Evolutionary conservation across 2,797 vertebrate genomes (phyloP).

Genomic region (Sardinella longiceps): DNA sequence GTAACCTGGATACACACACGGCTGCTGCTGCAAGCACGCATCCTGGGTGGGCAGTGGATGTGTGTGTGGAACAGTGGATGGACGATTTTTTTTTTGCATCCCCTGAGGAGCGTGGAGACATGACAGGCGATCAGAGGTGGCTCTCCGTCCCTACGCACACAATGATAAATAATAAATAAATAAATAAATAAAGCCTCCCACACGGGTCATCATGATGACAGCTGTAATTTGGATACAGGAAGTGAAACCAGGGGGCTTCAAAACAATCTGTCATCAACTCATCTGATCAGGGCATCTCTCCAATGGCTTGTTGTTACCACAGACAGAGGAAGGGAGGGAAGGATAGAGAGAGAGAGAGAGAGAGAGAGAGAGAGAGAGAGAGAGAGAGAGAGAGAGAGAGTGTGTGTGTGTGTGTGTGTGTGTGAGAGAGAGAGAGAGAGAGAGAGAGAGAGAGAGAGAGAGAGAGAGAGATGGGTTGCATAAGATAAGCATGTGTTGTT

Average conservation of each 20-base stretch:
- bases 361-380: background rate
- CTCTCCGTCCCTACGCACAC: background rate
- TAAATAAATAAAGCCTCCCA: background rate
- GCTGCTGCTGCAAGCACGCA: background rate
- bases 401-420: no score
- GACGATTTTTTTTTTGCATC: no score
- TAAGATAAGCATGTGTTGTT: no score
- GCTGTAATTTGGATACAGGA: constrained; percentile 60
- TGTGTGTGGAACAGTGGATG: background rate
- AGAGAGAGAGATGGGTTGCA: background rate
- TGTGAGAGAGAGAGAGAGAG: background rate
- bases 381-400: background rate
- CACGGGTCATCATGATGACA: constrained; percentile 45
- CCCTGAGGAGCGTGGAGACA: background rate
- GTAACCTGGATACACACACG: background rate
- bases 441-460: background rate
- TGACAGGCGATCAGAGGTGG: constrained; percentile 6
- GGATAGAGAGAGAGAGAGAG: constrained; percentile 13
- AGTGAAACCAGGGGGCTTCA: constrained; percentile 53
- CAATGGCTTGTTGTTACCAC: constrained; percentile 50
- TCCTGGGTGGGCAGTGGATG: background rate
- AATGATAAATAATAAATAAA: background rate
- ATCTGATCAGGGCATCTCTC: constrained; percentile 54
- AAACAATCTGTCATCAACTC: constrained; percentile 54
- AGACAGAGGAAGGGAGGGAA: background rate